Percentiles rank a stretch among this genome's conserved stretches.
phyloP scores from a whole-genome alignment of 2,888 invertebrate genomes.

The Patella ulyssiponensis region DNA sequence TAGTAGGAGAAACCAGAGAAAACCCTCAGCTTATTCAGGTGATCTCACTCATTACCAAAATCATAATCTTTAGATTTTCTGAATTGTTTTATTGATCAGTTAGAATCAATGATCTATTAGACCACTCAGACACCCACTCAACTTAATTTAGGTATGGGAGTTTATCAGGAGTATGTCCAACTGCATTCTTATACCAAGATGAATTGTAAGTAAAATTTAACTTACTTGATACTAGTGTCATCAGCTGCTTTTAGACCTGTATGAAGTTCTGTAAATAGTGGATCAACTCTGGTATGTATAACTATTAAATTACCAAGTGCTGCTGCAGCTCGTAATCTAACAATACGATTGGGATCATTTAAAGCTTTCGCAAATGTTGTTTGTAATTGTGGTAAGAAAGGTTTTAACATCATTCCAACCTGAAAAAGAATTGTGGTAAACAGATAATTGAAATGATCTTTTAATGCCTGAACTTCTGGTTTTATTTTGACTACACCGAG shows the following conservation, averaged over 20 bases:
- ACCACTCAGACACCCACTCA: too few relatives aligned
- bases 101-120: too few relatives aligned
- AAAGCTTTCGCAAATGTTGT: slow-evolving; percentile 97
- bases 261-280: slow-evolving; percentile 93
- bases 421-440: slow-evolving; percentile 66
- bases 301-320: slow-evolving; percentile 90
- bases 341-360: slow-evolving; percentile 88
- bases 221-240: slow-evolving; percentile 83
- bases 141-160: too few relatives aligned
- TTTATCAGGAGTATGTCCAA: too few relatives aligned
- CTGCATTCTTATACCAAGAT: too few relatives aligned
- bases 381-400: slow-evolving; percentile 98
- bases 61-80: too few relatives aligned
- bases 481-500: too few relatives aligned
- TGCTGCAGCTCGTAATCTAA: slow-evolving; percentile 86
- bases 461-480: too few relatives aligned
- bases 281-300: slow-evolving; percentile 94
- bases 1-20: too few relatives aligned
- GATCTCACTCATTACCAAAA: too few relatives aligned
- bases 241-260: slow-evolving; percentile 85
- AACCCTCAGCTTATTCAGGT: too few relatives aligned
- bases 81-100: too few relatives aligned
- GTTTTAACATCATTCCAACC: slow-evolving; percentile 95
- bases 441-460: background rate
- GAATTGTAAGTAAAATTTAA: background rate